phyloP scores from a whole-genome alignment of 2,888 invertebrate species.

The Lasioglossum figueresi region DNA sequence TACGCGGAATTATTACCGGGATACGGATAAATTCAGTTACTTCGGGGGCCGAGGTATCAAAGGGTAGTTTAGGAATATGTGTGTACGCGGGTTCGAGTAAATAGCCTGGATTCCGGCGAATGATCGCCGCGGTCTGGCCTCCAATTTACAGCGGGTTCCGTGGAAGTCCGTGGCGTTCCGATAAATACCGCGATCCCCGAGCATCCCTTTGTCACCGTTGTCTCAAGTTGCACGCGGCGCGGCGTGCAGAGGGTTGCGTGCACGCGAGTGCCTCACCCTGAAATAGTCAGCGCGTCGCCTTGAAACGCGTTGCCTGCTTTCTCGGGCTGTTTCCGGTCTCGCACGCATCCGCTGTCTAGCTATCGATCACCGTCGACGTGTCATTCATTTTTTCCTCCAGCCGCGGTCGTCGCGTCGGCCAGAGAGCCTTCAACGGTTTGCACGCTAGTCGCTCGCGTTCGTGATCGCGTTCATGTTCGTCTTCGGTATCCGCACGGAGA shows the following conservation, averaged over 20 bases:
- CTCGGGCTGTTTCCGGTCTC: constrained; percentile 24
- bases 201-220: constrained; percentile 21
- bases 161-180: not conserved
- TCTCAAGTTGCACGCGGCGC: not conserved
- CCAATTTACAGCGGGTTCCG: not conserved
- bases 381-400: not conserved
- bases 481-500: not conserved
- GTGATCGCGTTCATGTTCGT: not conserved
- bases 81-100: not conserved
- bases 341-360: constrained; percentile 28
- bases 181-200: not conserved
- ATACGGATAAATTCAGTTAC: not conserved
- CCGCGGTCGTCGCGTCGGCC: not conserved
- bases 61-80: not conserved
- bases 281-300: constrained; percentile 12
- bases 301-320: constrained; percentile 8
- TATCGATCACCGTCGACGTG: constrained; percentile 29
- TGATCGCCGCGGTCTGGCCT: not conserved
- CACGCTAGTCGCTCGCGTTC: constrained; percentile 11
- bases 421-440: not conserved
- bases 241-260: constrained; percentile 4
- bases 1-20: not conserved
- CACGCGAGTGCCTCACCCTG: constrained; percentile 9
- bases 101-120: not conserved
- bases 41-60: not conserved